phyloP scores from a whole-genome alignment of 1,140 invertebrate genomes.

The Drosophila pseudoananassae region DNA sequence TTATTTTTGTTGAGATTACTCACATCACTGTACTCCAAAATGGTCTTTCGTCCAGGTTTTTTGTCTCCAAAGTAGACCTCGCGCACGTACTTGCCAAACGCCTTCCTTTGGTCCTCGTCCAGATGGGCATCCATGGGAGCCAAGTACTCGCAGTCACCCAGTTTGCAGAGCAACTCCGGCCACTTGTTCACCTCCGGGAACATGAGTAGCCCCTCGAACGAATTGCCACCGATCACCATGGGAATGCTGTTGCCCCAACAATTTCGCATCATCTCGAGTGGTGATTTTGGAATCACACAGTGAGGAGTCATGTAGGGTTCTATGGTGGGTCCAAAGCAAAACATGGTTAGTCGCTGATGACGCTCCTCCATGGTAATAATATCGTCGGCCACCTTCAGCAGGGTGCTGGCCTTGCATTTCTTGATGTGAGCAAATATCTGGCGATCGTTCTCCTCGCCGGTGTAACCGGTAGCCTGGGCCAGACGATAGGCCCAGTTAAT shows the following conservation, averaged over 20 bases:
- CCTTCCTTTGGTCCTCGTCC: conserved; percentile 57
- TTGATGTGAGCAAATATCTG: conserved; percentile 61
- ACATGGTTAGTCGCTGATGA: conserved; percentile 68
- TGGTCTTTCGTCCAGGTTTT: conserved; percentile 51
- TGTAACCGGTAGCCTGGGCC: conserved; percentile 73
- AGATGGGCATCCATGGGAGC: conserved; percentile 66
- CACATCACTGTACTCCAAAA: conserved; percentile 81
- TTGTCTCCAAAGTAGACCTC: conserved; percentile 68
- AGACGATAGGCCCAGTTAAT: conserved; percentile 75
- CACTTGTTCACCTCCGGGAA: conserved; percentile 74
- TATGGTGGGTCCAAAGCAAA: conserved; percentile 77
- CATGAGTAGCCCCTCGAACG: conserved; percentile 83
- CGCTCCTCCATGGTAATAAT: conserved; percentile 74
- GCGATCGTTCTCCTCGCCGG: conserved; percentile 58
- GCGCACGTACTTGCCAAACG: conserved; percentile 56
- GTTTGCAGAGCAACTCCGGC: conserved; percentile 62
- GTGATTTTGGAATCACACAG: conserved; percentile 75
- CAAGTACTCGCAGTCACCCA: conserved; percentile 68
- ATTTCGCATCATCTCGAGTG: conserved; percentile 78
- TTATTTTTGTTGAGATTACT: conserved; percentile 19
- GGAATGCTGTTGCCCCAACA: conserved; percentile 84
- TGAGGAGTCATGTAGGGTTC: conserved; percentile 73
- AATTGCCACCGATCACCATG: conserved; percentile 83
- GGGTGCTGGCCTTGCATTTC: conserved; percentile 84
- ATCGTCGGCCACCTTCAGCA: conserved; percentile 84